Conservation (phyloP, 2,888 invertebrate genomes). For the Aphodius granarius region DNA sequence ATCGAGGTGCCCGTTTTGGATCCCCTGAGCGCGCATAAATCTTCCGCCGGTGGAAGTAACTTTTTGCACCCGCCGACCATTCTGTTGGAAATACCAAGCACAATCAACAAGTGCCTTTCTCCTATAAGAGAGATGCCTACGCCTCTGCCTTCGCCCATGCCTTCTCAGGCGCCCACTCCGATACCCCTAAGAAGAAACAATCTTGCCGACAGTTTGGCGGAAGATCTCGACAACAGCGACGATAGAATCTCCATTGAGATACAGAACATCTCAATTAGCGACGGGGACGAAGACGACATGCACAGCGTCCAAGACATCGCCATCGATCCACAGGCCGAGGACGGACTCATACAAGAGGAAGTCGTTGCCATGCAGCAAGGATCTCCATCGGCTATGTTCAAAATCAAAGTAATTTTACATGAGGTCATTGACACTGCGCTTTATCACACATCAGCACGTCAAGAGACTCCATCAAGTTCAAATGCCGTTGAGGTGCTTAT, state of each 20-base stretch:
- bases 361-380: constrained; percentile 49
- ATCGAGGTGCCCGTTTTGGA: constrained; percentile 68
- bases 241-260: constrained; percentile 56
- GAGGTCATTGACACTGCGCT: neutral
- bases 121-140: constrained; percentile 79
- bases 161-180: constrained; percentile 71
- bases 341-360: constrained; percentile 52
- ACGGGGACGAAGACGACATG: constrained; percentile 48
- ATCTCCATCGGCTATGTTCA: constrained; percentile 30
- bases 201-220: constrained; percentile 33
- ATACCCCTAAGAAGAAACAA: constrained; percentile 56
- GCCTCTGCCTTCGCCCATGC: constrained; percentile 72
- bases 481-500: neutral
- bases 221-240: constrained; percentile 54
- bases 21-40: constrained; percentile 68
- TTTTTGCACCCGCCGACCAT: constrained; percentile 74
- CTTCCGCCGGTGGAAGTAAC: constrained; percentile 60
- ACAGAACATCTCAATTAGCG: constrained; percentile 49
- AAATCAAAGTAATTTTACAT: constrained; percentile 29
- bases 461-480: neutral
- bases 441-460: neutral
- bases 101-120: constrained; percentile 76
- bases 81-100: constrained; percentile 74
- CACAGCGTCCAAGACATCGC: constrained; percentile 48
- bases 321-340: constrained; percentile 52